phyloP scores from a whole-genome alignment of 2,888 invertebrate genomes.

The Trichopoda pennipes region DNA sequence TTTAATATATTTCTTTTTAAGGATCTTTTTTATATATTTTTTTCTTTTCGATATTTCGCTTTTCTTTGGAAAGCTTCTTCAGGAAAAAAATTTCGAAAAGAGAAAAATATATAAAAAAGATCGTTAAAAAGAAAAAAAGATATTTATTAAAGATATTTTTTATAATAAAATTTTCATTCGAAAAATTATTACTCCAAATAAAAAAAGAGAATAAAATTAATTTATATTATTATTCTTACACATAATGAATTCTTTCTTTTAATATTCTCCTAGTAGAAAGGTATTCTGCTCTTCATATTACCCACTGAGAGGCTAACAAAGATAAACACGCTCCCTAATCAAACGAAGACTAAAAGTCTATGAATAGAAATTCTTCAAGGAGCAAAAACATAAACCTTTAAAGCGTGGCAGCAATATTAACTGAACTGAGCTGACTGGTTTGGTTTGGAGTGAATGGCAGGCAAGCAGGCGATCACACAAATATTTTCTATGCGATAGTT shows the following conservation, averaged over 20 bases:
- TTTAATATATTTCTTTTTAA: no score
- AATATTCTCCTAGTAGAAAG: background rate
- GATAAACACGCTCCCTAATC: slow-evolving; percentile 41
- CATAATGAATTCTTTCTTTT: slow-evolving; percentile 27
- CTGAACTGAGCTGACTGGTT: slow-evolving; percentile 30
- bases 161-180: no score
- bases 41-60: no score
- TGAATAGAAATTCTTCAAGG: slow-evolving; percentile 59
- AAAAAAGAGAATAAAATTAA: no score
- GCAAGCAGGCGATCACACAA: slow-evolving; percentile 2
- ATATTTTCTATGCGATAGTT: slow-evolving; percentile 48
- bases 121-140: no score
- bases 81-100: no score
- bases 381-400: slow-evolving; percentile 11
- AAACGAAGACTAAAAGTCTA: slow-evolving; percentile 62
- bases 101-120: no score
- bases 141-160: no score
- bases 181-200: no score
- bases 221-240: background rate
- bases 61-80: no score
- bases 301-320: slow-evolving; percentile 40
- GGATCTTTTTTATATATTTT: no score
- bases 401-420: slow-evolving; percentile 57
- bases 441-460: slow-evolving; percentile 14
- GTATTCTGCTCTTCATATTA: slow-evolving; percentile 3